Evolutionary conservation across 1,140 invertebrate genomes (phyloP).

Genomic region (Brachionus paranguensis): DNA sequence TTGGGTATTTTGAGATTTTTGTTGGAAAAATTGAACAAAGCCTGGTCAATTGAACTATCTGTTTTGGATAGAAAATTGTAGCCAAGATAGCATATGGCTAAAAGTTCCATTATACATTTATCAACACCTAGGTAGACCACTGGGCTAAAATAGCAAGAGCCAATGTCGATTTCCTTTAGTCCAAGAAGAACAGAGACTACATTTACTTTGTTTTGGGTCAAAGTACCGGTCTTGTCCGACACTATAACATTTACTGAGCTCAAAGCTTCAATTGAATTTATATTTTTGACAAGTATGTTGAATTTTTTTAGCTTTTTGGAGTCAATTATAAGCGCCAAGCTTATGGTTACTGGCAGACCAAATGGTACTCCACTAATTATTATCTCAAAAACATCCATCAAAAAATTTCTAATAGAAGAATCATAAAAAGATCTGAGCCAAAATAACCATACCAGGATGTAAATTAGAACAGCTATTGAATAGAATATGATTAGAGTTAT

Average conservation of each 20-base stretch:
- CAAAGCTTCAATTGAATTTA: not conserved
- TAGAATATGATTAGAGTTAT: constrained; percentile 83
- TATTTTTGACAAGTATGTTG: constrained; percentile 26
- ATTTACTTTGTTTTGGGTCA: constrained; percentile 27
- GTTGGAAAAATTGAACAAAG: constrained; percentile 1
- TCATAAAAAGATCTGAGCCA: constrained; percentile 65
- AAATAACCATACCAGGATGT: constrained; percentile 78
- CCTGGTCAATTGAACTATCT: not conserved
- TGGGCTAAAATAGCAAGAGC: constrained; percentile 15
- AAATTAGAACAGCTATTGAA: constrained; percentile 61
- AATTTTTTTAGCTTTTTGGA: constrained; percentile 20
- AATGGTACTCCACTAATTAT: constrained; percentile 96
- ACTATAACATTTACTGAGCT: constrained; percentile 1
- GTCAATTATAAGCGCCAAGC: constrained; percentile 82
- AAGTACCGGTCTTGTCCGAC: constrained; percentile 3
- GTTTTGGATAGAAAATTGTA: not conserved
- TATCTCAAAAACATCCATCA: constrained; percentile 97
- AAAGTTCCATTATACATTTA: constrained; percentile 6
- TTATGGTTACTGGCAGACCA: constrained; percentile 95
- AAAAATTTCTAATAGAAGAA: not conserved
- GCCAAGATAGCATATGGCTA: constrained; percentile 1
- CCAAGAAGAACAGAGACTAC: not conserved
- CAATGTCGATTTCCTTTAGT: not conserved
- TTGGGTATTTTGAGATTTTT: constrained; percentile 20
- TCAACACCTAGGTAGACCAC: not conserved